Base-by-base conservation (phyloP, 2,888 invertebrate genomes). In the Platypus cylindrus region DNA sequence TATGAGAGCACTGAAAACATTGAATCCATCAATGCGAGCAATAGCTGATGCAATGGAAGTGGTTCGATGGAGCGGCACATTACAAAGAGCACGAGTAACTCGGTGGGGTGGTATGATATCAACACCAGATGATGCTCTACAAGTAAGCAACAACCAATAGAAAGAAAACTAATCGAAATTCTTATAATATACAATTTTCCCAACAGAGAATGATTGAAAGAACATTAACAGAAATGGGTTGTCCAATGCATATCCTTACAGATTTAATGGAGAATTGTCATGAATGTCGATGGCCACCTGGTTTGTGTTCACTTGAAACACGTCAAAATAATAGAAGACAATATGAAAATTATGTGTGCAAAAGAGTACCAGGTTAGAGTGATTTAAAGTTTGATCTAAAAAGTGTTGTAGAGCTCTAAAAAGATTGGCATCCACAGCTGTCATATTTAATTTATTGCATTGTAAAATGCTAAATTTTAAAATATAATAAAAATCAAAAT, bases 91-190 rank as follows among this genome's bases (percentile, higher is more conserved):
- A 12, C 67, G 91, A 39, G 94, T 95, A 27, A 91, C 91, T 1
- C 73, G 94, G 37, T 95, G 94, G 95, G 95, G 94, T 34, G 94
- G 94, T 36, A 93, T 95, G 91, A 95, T 95, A 54, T 93, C 93
- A 17, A 95, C 95, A 8, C 95, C 95, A 0, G 94, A 95, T 59
- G 87, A 89, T 62, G 81, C 87, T 33, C 66, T 93, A 48, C 87
- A 87, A 75, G 86, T 86, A 58, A 55, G 41, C 53, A 22, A 14
- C 34, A 31, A 18, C 11, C n/a, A n/a, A n/a, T n/a, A n/a, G n/a
- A n/a, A n/a, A n/a, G n/a, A n/a, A n/a, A n/a, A n/a, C n/a, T n/a
- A n/a, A n/a, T n/a, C n/a, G n/a, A n/a, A n/a, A n/a, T n/a, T n/a
- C n/a, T n/a, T n/a, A n/a, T n/a, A n/a, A n/a, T n/a, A n/a, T n/a